These are phyloP conservation scores for Poecilus cupreus DNA, from an alignment of 2,888 invertebrate genomes.

Conservation along the genomic window DNA sequence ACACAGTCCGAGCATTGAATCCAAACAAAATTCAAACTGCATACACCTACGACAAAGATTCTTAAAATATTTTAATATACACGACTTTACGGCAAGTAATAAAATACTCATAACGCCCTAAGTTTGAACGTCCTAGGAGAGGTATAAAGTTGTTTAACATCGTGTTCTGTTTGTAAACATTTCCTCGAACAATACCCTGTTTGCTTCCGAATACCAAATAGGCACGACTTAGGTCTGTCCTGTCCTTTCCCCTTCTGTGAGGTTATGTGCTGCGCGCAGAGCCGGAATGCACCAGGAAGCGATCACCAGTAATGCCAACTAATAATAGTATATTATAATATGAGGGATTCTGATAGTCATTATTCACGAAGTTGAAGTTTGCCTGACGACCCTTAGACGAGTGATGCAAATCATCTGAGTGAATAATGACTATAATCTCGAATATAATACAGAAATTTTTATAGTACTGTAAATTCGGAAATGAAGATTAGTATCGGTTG, in stretches of 20 bases:
- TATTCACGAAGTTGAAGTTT: no score
- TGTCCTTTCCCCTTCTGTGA: constrained; percentile 5
- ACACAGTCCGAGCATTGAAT: background rate
- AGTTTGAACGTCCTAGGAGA: background rate
- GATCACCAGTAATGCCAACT: no score
- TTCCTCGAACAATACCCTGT: constrained; percentile 61
- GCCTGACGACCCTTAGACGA: no score
- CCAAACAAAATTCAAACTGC: background rate
- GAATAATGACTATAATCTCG: no score
- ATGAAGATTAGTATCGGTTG: no score
- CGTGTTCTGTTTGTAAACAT: constrained; percentile 65
- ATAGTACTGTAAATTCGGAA: no score
- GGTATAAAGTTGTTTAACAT: constrained; percentile 47
- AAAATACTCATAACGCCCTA: constrained; percentile 43
- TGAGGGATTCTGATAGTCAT: no score
- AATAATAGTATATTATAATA: no score
- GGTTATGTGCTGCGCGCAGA: background rate
- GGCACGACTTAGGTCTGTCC: background rate
- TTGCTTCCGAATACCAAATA: constrained; percentile 54
- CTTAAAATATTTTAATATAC: constrained; percentile 1
- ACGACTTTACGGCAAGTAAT: background rate
- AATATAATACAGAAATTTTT: no score
- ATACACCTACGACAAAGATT: background rate
- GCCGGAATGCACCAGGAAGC: no score
- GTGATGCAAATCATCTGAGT: no score